These are phyloP conservation scores for Triplophysa bombifrons DNA, from an alignment of 2,797 vertebrate species.

Conservation along the genomic window DNA sequence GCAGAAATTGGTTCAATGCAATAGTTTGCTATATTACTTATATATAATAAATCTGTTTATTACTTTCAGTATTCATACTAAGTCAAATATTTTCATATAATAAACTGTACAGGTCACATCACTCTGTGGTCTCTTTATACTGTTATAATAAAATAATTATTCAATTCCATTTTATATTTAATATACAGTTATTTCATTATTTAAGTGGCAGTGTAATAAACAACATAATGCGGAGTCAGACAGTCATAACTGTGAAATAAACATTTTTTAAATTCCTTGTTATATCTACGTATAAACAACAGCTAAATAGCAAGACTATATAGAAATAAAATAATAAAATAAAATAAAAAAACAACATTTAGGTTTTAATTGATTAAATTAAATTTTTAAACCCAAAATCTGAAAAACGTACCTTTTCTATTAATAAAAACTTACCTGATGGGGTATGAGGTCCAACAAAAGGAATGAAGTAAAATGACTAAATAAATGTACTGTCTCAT, in stretches of 20 bases:
- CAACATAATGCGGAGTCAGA: not conserved
- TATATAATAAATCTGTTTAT: not conserved
- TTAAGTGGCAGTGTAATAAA: not conserved
- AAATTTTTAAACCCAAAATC: too few species aligned
- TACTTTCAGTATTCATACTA: not conserved
- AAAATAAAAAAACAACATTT: too few species aligned
- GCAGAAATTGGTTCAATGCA: not conserved
- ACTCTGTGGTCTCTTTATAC: not conserved
- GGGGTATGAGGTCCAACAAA: not conserved
- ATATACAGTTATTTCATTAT: not conserved
- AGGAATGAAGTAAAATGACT: not conserved
- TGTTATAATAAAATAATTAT: not conserved
- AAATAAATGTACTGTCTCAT: not conserved
- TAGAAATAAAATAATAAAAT: not conserved
- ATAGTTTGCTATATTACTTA: not conserved
- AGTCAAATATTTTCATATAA: not conserved
- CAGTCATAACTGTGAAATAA: not conserved
- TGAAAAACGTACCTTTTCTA: slow-evolving; percentile 11
- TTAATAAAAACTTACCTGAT: not conserved
- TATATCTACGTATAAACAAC: not conserved
- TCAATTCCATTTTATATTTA: not conserved
- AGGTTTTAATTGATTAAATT: too few species aligned
- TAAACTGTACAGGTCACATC: not conserved
- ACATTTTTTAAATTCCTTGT: not conserved
- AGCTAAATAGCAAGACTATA: not conserved